phyloP scores from a whole-genome alignment of 2,797 vertebrate species.

The Paratrypauchen microcephalus region DNA sequence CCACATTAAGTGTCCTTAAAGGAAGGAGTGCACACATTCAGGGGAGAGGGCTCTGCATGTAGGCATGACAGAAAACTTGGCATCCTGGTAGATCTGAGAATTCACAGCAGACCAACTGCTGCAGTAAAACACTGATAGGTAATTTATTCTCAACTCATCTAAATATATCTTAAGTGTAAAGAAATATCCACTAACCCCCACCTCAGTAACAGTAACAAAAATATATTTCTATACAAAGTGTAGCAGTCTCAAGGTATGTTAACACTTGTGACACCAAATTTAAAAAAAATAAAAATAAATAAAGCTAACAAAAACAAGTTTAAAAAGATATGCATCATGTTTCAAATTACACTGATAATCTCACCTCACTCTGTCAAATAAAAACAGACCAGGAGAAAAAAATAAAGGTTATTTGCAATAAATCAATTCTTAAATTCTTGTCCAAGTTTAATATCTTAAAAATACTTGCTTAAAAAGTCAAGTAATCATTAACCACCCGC shows the following conservation, averaged over 20 bases:
- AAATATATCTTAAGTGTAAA: slow-evolving; percentile 60
- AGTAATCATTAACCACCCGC: slow-evolving; percentile 61
- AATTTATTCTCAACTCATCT: slow-evolving; percentile 55
- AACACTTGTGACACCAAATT: slow-evolving; percentile 18
- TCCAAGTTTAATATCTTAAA: slow-evolving; percentile 79
- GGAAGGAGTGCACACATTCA: slow-evolving; percentile 74
- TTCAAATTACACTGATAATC: slow-evolving; percentile 72
- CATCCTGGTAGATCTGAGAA: slow-evolving; percentile 41
- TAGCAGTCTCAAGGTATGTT: slow-evolving; percentile 70
- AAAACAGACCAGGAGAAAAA: slow-evolving; percentile 72
- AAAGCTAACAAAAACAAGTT: slow-evolving; percentile 71
- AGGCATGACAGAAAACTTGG: slow-evolving; percentile 47
- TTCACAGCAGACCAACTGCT: slow-evolving; percentile 54
- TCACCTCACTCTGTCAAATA: slow-evolving; percentile 66
- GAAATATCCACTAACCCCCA: slow-evolving; percentile 35
- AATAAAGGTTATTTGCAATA: slow-evolving; percentile 91
- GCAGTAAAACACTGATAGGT: slow-evolving; percentile 68
- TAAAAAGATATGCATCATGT: slow-evolving; percentile 75
- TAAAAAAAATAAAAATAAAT: slow-evolving; percentile 73
- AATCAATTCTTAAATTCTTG: slow-evolving; percentile 73
- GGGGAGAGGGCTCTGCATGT: slow-evolving; percentile 67
- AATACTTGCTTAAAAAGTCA: slow-evolving; percentile 80
- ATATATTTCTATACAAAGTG: slow-evolving; percentile 79
- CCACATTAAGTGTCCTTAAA: slow-evolving; percentile 66
- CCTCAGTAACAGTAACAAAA: slow-evolving; percentile 80